Conservation (phyloP, 2,888 invertebrate genomes). For the Morpho helenor region DNA sequence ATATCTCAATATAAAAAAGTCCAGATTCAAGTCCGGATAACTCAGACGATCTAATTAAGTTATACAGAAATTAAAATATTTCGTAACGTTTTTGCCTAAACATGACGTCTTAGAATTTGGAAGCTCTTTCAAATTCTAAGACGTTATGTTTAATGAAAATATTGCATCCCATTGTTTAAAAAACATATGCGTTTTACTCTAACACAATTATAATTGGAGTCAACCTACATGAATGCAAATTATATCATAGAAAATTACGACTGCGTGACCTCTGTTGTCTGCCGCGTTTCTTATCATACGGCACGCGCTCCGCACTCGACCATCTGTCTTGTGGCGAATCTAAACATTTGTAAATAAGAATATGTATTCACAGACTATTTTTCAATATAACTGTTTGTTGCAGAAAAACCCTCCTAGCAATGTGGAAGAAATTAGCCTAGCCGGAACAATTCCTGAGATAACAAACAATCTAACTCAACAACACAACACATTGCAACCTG, state of each 20-base stretch:
- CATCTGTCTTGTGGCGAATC: conserved; percentile 17
- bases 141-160: no score
- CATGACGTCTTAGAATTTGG: no score
- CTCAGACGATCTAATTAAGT: no score
- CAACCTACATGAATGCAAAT: conserved; percentile 8
- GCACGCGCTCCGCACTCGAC: conserved; percentile 22
- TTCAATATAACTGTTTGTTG: conserved; percentile 30
- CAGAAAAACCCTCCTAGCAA: conserved; percentile 66
- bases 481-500: conserved; percentile 55
- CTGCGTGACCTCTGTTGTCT: conserved; percentile 12
- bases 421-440: conserved; percentile 65
- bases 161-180: no score
- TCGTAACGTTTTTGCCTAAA: no score
- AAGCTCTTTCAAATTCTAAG: no score
- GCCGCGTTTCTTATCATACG: conserved; percentile 19
- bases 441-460: conserved; percentile 70
- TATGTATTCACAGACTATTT: background rate
- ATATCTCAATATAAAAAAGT: no score
- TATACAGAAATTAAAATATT: no score
- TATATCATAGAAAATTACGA: conserved; percentile 3
- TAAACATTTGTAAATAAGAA: conserved; percentile 5
- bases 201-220: background rate
- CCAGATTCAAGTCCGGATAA: no score
- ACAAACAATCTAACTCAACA: conserved; percentile 59
- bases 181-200: no score